Conservation (phyloP, 2,113 vertebrate species). For the Promerops cafer region DNA sequence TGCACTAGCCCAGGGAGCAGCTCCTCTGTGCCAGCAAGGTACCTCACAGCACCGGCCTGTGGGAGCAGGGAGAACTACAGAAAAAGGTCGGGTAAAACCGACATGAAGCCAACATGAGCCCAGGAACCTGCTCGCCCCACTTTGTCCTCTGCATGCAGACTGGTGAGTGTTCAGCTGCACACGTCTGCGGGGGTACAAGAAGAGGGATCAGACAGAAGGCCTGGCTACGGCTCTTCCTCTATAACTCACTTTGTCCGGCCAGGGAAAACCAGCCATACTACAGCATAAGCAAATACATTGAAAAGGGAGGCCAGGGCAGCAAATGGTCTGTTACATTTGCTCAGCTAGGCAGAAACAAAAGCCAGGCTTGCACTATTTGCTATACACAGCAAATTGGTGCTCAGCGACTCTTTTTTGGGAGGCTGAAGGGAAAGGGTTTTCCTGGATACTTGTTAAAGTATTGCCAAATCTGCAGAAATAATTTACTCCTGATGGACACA, state of each 20-base stretch:
- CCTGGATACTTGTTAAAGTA: not conserved
- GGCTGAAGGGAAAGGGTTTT: not conserved
- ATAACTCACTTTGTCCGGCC: not conserved
- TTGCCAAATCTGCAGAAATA: not conserved
- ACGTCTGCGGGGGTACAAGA: rapidly evolving
- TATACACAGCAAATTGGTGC: not conserved
- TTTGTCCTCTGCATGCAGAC: not conserved
- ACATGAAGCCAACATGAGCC: rapidly evolving
- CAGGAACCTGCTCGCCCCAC: rapidly evolving
- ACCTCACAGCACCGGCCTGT: not conserved
- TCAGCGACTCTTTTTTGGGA: not conserved
- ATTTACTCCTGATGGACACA: not conserved
- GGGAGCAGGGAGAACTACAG: constrained; percentile 6
- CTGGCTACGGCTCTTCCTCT: not conserved
- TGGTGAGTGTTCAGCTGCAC: too few relatives aligned
- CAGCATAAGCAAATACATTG: not conserved
- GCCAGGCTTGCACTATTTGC: not conserved
- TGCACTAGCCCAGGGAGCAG: not conserved
- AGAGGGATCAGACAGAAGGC: not conserved
- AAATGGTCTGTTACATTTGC: not conserved
- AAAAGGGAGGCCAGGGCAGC: not conserved
- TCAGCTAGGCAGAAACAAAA: constrained; percentile 10
- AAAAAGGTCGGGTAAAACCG: rapidly evolving
- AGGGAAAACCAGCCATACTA: not conserved
- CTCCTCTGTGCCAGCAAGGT: not conserved